phyloP scores from a whole-genome alignment of 2,113 vertebrate species.

The Pygoscelis adeliae region DNA sequence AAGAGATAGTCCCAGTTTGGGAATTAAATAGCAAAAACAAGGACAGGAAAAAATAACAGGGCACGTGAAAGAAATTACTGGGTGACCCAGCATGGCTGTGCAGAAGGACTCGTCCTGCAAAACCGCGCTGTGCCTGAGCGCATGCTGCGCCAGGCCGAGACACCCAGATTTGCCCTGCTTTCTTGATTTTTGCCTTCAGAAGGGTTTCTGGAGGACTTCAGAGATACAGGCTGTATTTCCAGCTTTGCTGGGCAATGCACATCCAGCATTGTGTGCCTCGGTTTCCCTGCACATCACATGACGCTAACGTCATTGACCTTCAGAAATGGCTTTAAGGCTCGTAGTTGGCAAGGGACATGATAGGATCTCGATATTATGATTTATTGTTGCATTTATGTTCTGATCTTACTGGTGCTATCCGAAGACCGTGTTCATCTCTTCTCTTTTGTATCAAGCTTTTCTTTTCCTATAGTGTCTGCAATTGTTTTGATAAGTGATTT shows the following conservation, averaged over 20 bases:
- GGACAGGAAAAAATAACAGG: neutral
- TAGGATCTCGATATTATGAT: neutral
- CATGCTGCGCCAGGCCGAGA: neutral
- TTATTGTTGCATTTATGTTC: neutral
- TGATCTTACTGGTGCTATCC: neutral
- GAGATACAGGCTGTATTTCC: neutral
- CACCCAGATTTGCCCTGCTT: neutral
- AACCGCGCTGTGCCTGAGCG: neutral
- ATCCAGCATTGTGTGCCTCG: no score
- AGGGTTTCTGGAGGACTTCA: neutral
- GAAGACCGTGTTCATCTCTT: neutral
- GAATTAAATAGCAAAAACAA: neutral
- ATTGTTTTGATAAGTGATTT: neutral
- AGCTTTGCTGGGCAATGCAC: neutral
- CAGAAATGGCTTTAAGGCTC: neutral
- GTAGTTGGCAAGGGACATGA: accelerated
- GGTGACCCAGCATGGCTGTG: neutral
- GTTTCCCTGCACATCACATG: neutral
- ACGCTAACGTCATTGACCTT: accelerated
- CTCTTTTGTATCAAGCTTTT: neutral
- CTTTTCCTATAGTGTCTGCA: neutral
- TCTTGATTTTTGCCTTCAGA: neutral
- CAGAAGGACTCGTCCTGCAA: neutral
- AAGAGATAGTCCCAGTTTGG: neutral
- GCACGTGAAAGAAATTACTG: neutral